Conservation (phyloP, 1,140 invertebrate genomes). For the Drosophila sturtevanti region DNA sequence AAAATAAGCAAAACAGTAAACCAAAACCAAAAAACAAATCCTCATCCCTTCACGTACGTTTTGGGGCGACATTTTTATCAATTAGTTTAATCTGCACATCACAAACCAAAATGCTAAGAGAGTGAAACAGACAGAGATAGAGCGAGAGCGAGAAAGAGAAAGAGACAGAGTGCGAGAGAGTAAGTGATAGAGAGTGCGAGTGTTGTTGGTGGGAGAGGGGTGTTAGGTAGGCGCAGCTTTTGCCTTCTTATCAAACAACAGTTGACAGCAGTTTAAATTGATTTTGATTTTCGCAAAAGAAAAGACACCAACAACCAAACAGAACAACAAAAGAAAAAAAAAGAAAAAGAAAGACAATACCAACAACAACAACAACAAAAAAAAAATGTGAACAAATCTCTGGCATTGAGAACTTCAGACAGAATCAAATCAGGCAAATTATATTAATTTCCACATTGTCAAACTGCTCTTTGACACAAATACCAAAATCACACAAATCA, state of each 20-base stretch:
- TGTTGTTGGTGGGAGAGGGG: too few relatives aligned
- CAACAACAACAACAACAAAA: constrained; percentile 16
- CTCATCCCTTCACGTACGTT: constrained; percentile 52
- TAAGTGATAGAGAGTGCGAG: background rate
- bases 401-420: constrained; percentile 68
- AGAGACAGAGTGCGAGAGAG: background rate
- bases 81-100: constrained; percentile 78
- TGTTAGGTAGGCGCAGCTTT: constrained; percentile 4
- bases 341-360: too few relatives aligned
- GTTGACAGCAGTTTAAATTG: constrained; percentile 64
- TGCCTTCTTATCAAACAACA: constrained; percentile 36
- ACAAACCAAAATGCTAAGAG: background rate
- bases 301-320: too few relatives aligned
- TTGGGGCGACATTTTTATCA: constrained; percentile 76
- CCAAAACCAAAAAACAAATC: constrained; percentile 33
- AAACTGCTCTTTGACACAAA: constrained; percentile 66
- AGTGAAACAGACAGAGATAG: too few relatives aligned
- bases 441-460: constrained; percentile 81
- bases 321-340: too few relatives aligned
- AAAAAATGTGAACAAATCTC: constrained; percentile 67
- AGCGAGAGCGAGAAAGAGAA: background rate
- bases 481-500: constrained; percentile 54
- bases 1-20: constrained; percentile 40
- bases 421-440: constrained; percentile 76
- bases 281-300: constrained; percentile 68